Evolutionary conservation across 23 tunicate species (phyloP).

Genomic region (Halocynthia roretzi): DNA sequence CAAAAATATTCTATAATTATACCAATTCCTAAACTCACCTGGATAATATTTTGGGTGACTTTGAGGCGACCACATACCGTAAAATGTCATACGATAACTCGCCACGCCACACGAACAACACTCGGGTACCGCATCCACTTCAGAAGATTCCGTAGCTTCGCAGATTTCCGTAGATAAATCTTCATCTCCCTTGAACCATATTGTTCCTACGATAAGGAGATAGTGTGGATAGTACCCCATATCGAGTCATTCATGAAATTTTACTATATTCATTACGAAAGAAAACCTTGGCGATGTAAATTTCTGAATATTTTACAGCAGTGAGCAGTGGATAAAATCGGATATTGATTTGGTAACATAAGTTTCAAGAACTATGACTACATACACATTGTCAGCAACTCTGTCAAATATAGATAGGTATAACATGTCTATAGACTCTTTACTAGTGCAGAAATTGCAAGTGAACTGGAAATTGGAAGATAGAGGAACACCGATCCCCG

Average conservation of each 20-base stretch:
- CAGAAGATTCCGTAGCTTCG: slow-evolving; percentile 5
- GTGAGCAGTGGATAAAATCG: background rate
- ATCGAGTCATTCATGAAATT: too few relatives aligned
- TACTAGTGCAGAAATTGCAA: too few relatives aligned
- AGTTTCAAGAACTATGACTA: slow-evolving; percentile 7
- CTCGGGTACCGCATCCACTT: background rate
- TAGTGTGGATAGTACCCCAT: background rate
- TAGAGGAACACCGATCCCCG: too few relatives aligned
- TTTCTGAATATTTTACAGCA: too few relatives aligned
- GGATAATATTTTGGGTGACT: slow-evolving; percentile 91
- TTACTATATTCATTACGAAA: too few relatives aligned
- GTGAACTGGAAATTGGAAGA: too few relatives aligned
- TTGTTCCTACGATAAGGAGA: slow-evolving; percentile 1
- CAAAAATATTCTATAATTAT: too few relatives aligned
- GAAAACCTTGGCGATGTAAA: too few relatives aligned
- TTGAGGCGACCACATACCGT: slow-evolving; percentile 85
- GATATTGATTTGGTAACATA: slow-evolving; percentile 13
- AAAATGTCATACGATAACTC: slow-evolving; percentile 72
- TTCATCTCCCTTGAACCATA: slow-evolving; percentile 58
- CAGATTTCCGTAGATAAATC: slow-evolving; percentile 42
- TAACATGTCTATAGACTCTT: too few relatives aligned
- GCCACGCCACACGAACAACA: slow-evolving; percentile 90
- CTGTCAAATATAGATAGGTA: too few relatives aligned
- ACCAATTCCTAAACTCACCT: slow-evolving; percentile 13
- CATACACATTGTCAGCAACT: too few relatives aligned